Conservation (phyloP, 1,140 invertebrate species). For the Dysdera silvatica region DNA sequence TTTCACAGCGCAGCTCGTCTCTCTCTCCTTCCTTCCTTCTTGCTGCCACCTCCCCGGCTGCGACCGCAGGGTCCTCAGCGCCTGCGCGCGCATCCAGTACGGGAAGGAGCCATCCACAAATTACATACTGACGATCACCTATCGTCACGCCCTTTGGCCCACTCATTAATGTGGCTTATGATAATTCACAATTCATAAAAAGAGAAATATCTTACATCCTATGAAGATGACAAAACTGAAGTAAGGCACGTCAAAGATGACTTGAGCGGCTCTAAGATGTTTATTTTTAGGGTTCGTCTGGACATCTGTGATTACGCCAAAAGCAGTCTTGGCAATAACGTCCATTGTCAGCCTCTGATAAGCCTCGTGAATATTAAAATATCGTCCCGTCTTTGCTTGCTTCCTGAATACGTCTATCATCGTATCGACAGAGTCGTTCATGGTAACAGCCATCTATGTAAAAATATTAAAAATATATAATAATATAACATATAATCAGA, state of each 20-base stretch:
- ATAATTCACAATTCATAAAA: too few species aligned
- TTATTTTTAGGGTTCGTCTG: constrained; percentile 11
- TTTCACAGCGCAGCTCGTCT: too few species aligned
- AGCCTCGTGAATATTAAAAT: neutral
- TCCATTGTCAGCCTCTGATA: constrained; percentile 29
- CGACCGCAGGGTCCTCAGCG: too few species aligned
- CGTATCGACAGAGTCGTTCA: constrained; percentile 39
- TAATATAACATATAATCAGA: too few species aligned
- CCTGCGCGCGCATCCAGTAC: too few species aligned
- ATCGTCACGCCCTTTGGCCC: too few species aligned
- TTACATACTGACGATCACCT: too few species aligned
- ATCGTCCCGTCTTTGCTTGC: constrained; percentile 7
- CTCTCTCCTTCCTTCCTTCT: too few species aligned
- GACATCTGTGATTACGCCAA: constrained; percentile 36
- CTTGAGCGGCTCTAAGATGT: neutral
- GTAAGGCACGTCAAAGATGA: neutral
- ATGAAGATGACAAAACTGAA: neutral
- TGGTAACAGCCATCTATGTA: constrained; percentile 38
- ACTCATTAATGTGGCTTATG: too few species aligned
- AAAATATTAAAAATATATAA: too few species aligned
- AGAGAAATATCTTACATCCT: constrained; percentile 17
- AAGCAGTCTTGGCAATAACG: constrained; percentile 25
- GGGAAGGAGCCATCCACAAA: too few species aligned
- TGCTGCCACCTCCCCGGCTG: too few species aligned
- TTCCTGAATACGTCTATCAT: constrained; percentile 34